phyloP scores from a whole-genome alignment of 2,888 invertebrate genomes.

The Ophonus ardosiacus region DNA sequence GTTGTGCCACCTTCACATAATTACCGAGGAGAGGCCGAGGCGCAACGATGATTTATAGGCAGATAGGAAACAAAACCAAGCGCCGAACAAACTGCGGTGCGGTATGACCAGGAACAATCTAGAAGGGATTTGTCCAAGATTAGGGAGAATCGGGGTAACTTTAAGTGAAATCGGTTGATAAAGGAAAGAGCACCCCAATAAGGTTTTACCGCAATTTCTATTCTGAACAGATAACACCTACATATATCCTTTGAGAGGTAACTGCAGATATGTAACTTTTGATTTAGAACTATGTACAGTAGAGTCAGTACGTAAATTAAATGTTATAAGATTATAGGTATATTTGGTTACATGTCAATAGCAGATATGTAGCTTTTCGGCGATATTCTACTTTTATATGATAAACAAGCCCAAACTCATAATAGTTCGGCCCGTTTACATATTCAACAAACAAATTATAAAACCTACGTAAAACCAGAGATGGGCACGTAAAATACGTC shows the following conservation, averaged over 20 bases:
- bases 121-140: not conserved
- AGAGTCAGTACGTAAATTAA: no score
- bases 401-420: no score
- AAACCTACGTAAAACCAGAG: no score
- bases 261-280: not conserved
- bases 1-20: slow-evolving; percentile 61
- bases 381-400: no score
- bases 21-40: slow-evolving; percentile 37
- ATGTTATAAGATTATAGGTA: no score
- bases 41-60: slow-evolving; percentile 59
- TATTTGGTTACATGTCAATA: no score
- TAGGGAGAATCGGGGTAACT: not conserved
- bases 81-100: not conserved
- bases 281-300: no score
- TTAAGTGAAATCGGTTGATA: not conserved
- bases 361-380: no score
- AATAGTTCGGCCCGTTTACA: no score
- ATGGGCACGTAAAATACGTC: no score
- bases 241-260: not conserved
- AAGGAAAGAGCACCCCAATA: not conserved
- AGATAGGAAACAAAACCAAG: slow-evolving; percentile 53
- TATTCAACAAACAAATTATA: no score
- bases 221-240: not conserved
- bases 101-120: not conserved
- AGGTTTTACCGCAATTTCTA: not conserved